phyloP scores from a whole-genome alignment of 64 coral and sea anemone species.

The Acropora tenuis region DNA sequence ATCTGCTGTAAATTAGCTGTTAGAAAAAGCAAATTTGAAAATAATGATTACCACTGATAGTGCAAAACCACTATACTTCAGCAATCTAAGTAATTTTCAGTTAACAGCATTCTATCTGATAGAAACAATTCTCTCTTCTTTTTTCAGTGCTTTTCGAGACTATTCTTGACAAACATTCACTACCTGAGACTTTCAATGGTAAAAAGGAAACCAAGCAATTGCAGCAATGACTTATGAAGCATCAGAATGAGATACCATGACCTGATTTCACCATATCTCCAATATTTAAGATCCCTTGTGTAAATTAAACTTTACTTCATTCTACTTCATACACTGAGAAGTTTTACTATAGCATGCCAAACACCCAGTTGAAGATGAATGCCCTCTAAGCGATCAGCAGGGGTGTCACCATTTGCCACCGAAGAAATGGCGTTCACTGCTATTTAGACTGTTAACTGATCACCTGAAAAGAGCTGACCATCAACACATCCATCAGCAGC shows the following conservation, averaged over 20 bases:
- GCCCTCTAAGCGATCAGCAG: slow-evolving; percentile 22
- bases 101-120: slow-evolving; percentile 1
- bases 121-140: too few species aligned
- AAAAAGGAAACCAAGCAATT: too few species aligned
- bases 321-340: slow-evolving; percentile 23
- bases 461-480: slow-evolving; percentile 41
- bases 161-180: too few species aligned
- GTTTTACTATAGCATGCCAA: slow-evolving; percentile 45
- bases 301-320: background rate
- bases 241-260: too few species aligned
- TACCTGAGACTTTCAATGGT: too few species aligned
- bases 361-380: slow-evolving; percentile 23
- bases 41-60: too few species aligned
- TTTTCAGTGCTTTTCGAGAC: too few species aligned
- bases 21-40: background rate
- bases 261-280: too few species aligned
- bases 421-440: slow-evolving; percentile 44
- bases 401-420: slow-evolving; percentile 44
- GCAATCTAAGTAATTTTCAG: too few species aligned
- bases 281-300: too few species aligned
- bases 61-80: too few species aligned
- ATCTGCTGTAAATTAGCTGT: slow-evolving; percentile 63
- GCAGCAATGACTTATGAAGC: too few species aligned
- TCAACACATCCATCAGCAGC: slow-evolving; percentile 16
- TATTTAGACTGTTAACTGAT: slow-evolving; percentile 44